Base-by-base conservation (phyloP, 2,888 invertebrate genomes). In the Pseudococcus jackbeardsleyi region DNA sequence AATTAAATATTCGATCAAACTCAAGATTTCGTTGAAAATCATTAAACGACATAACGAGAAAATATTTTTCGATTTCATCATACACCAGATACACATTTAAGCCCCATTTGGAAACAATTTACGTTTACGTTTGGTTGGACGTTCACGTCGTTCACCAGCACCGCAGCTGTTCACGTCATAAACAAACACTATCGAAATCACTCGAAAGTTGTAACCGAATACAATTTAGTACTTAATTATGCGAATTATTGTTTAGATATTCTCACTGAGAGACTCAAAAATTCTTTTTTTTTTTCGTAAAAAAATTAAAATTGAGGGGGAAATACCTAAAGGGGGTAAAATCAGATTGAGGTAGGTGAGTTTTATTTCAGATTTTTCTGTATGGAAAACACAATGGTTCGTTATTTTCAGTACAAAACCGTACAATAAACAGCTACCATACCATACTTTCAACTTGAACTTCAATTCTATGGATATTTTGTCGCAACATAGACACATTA, bases 381-480 rank as follows among this genome's bases (percentile, higher is more conserved):
- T 2, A 33, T 33, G 26, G 26, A 33, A 33, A 3, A 1, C 26
- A 33, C 1, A 3, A 3, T 33, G 26, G 26, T 33, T 1, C 26
- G 26, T 33, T 2, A 33, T 33, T 33, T 33, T 33, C 26, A 33
- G 26, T 3, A 33, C 1, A 33, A 33, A 33, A 33, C 26, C 3
- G 3, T 33, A 33, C 46, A 46, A 1, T 7, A 5, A 8, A 46
- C 46, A 8, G 46, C 12, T 50, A 50, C 50, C 50, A 50, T 84
- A 79, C 26, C 39, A 39, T 84, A 84, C 9, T 39, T 79, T 46
- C 22, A 12, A 50, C 48, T 84, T 26, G 48, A 84, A 84, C 48
- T 84, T 84, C 46, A 84, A 5, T 7, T 84, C 19, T 19, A 85
- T 85, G 84, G 26, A 85, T 33, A 85, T 33, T 50, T 85, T 50